These are phyloP conservation scores for Danio aesculapii DNA, from an alignment of 2,797 vertebrate genomes.

Conservation along the genomic window DNA sequence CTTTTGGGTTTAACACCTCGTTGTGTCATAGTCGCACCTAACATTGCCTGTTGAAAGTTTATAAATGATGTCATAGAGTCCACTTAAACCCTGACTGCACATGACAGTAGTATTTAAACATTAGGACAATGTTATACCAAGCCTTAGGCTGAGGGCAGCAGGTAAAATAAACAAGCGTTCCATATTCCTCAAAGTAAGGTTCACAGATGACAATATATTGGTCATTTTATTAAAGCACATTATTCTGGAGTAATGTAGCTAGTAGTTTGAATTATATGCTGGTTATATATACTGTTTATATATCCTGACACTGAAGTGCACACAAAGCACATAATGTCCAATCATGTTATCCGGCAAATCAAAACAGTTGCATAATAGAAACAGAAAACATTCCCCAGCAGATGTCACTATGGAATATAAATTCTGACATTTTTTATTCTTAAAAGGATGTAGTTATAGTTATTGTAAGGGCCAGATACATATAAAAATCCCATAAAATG, in stretches of 20 bases:
- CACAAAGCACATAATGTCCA: constrained; percentile 14
- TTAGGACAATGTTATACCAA: constrained; percentile 45
- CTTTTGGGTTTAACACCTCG: constrained; percentile 54
- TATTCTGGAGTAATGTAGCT: constrained; percentile 23
- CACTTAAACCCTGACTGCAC: constrained; percentile 52
- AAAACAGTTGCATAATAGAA: constrained; percentile 24
- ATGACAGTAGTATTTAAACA: constrained; percentile 58
- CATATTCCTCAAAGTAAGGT: constrained; percentile 5
- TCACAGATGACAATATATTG: neutral
- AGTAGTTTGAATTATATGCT: constrained; percentile 18
- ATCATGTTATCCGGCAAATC: constrained; percentile 10
- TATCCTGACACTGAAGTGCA: constrained; percentile 24
- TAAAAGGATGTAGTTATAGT: neutral
- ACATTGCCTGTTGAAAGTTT: constrained; percentile 54
- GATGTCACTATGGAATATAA: constrained; percentile 32
- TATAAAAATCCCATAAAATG: neutral
- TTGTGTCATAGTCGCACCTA: constrained; percentile 52
- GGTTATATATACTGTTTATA: constrained; percentile 19
- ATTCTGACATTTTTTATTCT: neutral
- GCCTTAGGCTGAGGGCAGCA: constrained; percentile 50
- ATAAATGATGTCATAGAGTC: constrained; percentile 54
- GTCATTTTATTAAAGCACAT: constrained; percentile 20
- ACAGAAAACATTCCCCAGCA: constrained; percentile 20
- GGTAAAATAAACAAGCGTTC: constrained; percentile 61
- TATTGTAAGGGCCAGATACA: neutral